phyloP scores from a whole-genome alignment of 2,888 invertebrate genomes.

The Spatulosminthurus flaviceps region DNA sequence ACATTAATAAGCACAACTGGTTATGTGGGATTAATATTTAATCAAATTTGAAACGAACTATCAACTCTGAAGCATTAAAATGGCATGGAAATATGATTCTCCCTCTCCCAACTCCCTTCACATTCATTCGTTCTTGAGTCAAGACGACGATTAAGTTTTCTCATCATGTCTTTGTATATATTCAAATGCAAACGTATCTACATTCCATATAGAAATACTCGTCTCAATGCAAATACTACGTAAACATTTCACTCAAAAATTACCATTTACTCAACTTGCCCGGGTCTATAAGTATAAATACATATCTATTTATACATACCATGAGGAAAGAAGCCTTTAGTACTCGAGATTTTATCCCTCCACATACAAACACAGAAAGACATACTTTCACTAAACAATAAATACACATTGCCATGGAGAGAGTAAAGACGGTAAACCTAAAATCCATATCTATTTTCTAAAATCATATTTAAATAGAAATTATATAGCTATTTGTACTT shows the following conservation, averaged over 20 bases:
- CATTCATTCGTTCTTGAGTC: not conserved
- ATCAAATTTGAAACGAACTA: slow-evolving; percentile 13
- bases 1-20: not conserved
- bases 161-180: not conserved
- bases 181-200: too few relatives aligned
- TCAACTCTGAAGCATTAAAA: not conserved
- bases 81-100: not conserved
- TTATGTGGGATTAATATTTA: slow-evolving; percentile 18
- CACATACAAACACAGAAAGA: too few relatives aligned
- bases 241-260: slow-evolving; percentile 1
- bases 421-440: too few relatives aligned
- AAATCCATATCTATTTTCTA: too few relatives aligned
- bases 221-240: too few relatives aligned
- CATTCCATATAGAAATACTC: too few relatives aligned
- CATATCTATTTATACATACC: not conserved
- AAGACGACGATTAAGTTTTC: not conserved
- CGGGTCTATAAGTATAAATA: not conserved
- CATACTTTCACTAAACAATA: too few relatives aligned
- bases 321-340: too few relatives aligned
- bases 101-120: not conserved
- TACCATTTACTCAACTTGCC: not conserved
- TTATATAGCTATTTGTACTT: too few relatives aligned
- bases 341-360: too few relatives aligned
- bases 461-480: too few relatives aligned
- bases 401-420: too few relatives aligned